These are phyloP conservation scores for Pachypeltis micranthus DNA, from an alignment of 1,140 invertebrate genomes.

Conservation along the genomic window DNA sequence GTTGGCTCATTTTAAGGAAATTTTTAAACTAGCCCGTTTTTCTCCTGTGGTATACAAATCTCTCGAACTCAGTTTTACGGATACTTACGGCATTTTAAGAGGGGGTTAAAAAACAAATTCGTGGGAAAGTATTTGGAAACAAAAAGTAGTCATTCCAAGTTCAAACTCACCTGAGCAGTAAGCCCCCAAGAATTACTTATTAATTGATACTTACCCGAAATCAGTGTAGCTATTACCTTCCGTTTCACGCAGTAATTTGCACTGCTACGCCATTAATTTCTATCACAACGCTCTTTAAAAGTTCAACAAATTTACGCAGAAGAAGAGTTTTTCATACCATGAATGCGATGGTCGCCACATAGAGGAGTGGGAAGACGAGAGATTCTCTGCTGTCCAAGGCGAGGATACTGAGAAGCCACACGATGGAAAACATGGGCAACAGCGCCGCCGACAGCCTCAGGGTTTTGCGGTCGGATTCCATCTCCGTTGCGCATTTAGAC, in stretches of 20 bases:
- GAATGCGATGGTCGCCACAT: conserved; percentile 23
- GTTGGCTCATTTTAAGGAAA: too few species aligned
- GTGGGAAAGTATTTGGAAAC: too few species aligned
- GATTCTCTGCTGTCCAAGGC: conserved; percentile 47
- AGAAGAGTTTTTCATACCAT: conserved; percentile 21
- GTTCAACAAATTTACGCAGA: neutral
- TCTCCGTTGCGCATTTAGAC: conserved; percentile 34
- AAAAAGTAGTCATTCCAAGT: too few species aligned
- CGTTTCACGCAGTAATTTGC: neutral
- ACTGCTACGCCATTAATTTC: neutral
- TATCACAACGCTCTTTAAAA: neutral
- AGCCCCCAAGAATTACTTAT: too few species aligned
- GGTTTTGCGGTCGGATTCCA: conserved; percentile 36
- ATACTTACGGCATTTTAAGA: too few species aligned
- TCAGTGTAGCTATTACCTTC: neutral
- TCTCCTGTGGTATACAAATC: too few species aligned
- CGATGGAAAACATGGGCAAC: conserved; percentile 46
- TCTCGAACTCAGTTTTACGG: too few species aligned
- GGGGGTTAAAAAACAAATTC: too few species aligned
- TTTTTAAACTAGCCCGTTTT: too few species aligned
- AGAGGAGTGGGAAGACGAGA: conserved; percentile 25
- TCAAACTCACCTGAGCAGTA: too few species aligned
- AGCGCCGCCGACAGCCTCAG: conserved; percentile 44
- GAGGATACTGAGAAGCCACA: conserved; percentile 57
- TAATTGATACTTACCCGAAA: neutral